Conservation (phyloP, 2,113 vertebrate species). For the Nothoprocta perdicaria region DNA sequence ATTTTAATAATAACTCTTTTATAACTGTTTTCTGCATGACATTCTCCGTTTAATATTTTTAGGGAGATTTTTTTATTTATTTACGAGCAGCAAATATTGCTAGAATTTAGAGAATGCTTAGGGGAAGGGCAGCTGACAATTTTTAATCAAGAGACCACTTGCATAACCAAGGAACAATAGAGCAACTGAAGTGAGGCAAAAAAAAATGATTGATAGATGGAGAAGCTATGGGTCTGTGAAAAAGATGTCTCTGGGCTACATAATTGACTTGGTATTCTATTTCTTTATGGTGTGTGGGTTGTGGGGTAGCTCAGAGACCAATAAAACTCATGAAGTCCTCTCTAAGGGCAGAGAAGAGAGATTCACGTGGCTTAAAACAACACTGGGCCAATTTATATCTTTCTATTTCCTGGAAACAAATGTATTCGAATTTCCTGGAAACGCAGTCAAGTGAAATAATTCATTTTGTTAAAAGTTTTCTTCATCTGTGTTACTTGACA, state of each 20-base stretch:
- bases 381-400: background rate
- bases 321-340: background rate
- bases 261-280: conserved; percentile 25
- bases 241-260: conserved; percentile 7
- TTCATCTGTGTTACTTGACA: background rate
- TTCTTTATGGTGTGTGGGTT: conserved; percentile 2
- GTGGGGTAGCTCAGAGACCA: background rate
- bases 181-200: conserved; percentile 40
- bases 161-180: conserved; percentile 5
- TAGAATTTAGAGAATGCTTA: conserved; percentile 31
- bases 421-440: conserved; percentile 41
- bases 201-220: conserved; percentile 11
- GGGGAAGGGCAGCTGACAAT: conserved; percentile 23
- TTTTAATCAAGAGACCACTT: conserved; percentile 41
- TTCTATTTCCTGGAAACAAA: conserved; percentile 37
- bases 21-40: background rate
- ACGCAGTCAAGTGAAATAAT: background rate
- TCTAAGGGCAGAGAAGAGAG: background rate
- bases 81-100: background rate
- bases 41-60: background rate
- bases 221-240: conserved; percentile 21
- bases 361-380: background rate
- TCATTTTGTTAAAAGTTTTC: background rate
- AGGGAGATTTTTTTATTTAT: fast-evolving
- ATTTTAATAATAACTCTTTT: background rate